These are phyloP conservation scores for Gobio occitaniae DNA, from an alignment of 2,797 vertebrate species.

Conservation along the genomic window DNA sequence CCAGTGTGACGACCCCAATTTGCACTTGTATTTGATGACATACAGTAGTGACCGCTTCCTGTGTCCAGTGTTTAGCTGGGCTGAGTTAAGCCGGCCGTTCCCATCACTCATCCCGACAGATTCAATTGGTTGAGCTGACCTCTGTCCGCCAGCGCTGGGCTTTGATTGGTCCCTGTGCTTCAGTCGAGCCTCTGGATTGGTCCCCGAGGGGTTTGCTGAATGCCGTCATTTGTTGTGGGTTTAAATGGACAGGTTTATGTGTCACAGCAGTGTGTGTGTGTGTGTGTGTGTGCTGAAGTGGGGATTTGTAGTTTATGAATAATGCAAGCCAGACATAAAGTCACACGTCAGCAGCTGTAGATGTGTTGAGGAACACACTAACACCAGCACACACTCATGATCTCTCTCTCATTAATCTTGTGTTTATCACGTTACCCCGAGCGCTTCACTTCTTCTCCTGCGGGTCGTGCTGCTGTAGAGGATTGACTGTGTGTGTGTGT, in stretches of 20 bases:
- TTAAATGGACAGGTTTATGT: slow-evolving; percentile 39
- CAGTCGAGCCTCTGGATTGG: slow-evolving; percentile 46
- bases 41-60: slow-evolving; percentile 20
- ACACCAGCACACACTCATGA: no score
- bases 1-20: background rate
- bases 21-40: background rate
- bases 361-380: background rate
- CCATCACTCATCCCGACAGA: slow-evolving; percentile 12
- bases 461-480: background rate
- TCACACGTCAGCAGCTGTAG: background rate
- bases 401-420: background rate
- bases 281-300: slow-evolving; percentile 7
- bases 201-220: slow-evolving; percentile 39
- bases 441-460: background rate
- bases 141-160: slow-evolving; percentile 23
- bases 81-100: slow-evolving; percentile 23
- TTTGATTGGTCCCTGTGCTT: slow-evolving; percentile 48
- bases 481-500: background rate
- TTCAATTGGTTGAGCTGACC: slow-evolving; percentile 38
- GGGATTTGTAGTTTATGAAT: slow-evolving; percentile 44
- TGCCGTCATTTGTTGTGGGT: slow-evolving; percentile 40
- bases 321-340: slow-evolving; percentile 38
- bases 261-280: background rate
- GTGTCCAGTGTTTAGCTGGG: slow-evolving; percentile 17
- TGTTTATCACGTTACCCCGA: background rate